Conservation (phyloP, 1,140 invertebrate species). For the Teleogryllus occipitalis region DNA sequence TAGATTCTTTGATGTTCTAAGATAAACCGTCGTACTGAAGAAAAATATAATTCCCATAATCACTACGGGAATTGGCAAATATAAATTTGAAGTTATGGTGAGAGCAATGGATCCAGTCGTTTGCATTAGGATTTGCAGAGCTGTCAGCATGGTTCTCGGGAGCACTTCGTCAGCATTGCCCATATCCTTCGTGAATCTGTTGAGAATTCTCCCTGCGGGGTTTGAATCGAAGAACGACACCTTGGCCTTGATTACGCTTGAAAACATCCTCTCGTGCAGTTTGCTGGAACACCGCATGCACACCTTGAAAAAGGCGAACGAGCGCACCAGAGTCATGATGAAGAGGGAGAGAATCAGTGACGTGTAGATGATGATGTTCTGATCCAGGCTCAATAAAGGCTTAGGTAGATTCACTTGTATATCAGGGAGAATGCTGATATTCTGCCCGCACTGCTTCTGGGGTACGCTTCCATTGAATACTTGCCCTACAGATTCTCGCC, state of each 20-base stretch:
- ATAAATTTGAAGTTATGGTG: no score
- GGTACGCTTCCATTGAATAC: no score
- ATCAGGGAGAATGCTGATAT: no score
- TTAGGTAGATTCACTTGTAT: no score
- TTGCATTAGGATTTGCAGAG: conserved; percentile 25
- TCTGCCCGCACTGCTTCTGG: no score
- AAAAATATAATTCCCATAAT: no score
- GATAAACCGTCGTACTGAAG: no score
- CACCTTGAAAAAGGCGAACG: conserved; percentile 52
- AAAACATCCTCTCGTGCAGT: conserved; percentile 60
- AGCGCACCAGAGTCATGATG: conserved; percentile 39
- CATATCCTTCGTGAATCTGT: conserved; percentile 79
- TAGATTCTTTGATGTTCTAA: no score
- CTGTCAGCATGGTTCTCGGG: conserved; percentile 64
- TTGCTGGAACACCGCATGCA: conserved; percentile 54
- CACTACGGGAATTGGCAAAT: no score
- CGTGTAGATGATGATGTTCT: not conserved
- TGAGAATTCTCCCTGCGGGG: conserved; percentile 58
- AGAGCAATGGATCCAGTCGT: no score
- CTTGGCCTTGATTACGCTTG: conserved; percentile 48
- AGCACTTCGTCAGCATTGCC: conserved; percentile 77
- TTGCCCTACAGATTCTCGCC: no score
- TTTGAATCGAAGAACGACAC: conserved; percentile 76
- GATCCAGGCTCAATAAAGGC: no score
- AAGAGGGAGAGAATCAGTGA: conserved; percentile 37